Evolutionary conservation across 2,888 invertebrate species (phyloP).

Genomic region (Rhamnusium bicolor): DNA sequence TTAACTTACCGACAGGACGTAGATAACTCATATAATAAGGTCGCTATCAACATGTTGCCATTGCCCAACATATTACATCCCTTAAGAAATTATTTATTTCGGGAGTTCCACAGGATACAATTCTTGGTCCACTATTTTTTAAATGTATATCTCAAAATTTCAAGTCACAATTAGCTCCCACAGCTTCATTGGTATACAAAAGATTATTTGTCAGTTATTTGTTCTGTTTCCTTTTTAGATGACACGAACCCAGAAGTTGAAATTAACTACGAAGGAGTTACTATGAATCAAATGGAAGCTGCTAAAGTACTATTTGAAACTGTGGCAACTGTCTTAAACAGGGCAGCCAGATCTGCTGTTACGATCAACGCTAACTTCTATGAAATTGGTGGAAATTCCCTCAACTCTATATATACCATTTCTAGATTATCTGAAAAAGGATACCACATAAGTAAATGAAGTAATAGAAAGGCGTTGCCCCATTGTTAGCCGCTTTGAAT

Average conservation of each 20-base stretch:
- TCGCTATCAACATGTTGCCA: no score
- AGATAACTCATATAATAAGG: no score
- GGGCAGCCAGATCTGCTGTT: constrained; percentile 77
- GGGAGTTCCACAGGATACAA: no score
- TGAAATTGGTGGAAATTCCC: constrained; percentile 88
- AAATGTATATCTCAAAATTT: no score
- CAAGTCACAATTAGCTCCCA: no score
- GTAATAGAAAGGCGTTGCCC: not conserved
- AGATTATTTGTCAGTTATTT: constrained; percentile 29
- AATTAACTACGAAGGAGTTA: constrained; percentile 79
- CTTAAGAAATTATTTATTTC: no score
- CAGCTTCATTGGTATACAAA: no score
- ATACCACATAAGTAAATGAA: constrained; percentile 79
- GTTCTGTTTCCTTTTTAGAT: constrained; percentile 11
- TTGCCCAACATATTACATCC: no score
- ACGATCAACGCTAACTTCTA: constrained; percentile 83
- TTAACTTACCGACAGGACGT: no score
- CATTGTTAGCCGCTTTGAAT: not conserved
- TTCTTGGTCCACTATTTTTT: no score
- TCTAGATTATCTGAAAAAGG: constrained; percentile 84
- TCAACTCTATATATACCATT: constrained; percentile 89
- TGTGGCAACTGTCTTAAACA: constrained; percentile 81
- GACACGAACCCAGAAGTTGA: constrained; percentile 73
- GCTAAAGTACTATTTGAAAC: constrained; percentile 84
- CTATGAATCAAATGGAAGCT: constrained; percentile 74